Percentiles rank a stretch among this genome's conserved stretches.
Evolutionary conservation across 1,140 invertebrate species (phyloP).

Genomic region (Calycopis cecrops): DNA sequence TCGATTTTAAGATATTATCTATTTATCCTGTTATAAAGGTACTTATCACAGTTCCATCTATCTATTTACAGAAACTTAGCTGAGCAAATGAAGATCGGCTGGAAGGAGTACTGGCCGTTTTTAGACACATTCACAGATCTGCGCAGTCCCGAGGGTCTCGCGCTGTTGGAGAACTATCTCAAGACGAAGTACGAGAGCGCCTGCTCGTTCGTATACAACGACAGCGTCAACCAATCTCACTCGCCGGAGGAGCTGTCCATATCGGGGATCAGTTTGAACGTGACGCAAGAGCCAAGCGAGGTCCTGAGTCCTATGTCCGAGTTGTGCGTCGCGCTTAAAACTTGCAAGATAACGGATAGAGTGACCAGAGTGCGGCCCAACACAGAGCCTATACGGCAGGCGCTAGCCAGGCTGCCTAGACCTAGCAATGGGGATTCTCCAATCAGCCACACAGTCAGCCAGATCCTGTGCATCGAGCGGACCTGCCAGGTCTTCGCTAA

Average conservation of each 20-base stretch:
- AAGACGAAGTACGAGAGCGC: conserved; percentile 67
- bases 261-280: conserved; percentile 46
- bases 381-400: conserved; percentile 55
- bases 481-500: conserved; percentile 81
- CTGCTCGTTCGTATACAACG: conserved; percentile 54
- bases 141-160: conserved; percentile 80
- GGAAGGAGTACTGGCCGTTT: conserved; percentile 95
- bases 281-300: conserved; percentile 40
- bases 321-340: conserved; percentile 74
- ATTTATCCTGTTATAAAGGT: too few relatives aligned
- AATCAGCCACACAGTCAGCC: conserved; percentile 65
- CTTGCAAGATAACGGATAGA: conserved; percentile 64
- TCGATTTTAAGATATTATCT: too few relatives aligned
- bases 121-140: conserved; percentile 87
- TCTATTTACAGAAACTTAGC: conserved; percentile 80
- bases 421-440: conserved; percentile 44
- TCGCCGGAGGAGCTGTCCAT: conserved; percentile 40
- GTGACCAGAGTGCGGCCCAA: conserved; percentile 40
- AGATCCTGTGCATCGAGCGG: conserved; percentile 79
- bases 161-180: conserved; percentile 84
- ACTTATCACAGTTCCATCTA: too few relatives aligned
- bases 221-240: conserved; percentile 44
- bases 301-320: conserved; percentile 75
- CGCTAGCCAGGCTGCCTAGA: conserved; percentile 48
- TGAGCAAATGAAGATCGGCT: conserved; percentile 83